Base-by-base conservation (phyloP, 2,797 vertebrate genomes). In the Heterohyrax brucei region DNA sequence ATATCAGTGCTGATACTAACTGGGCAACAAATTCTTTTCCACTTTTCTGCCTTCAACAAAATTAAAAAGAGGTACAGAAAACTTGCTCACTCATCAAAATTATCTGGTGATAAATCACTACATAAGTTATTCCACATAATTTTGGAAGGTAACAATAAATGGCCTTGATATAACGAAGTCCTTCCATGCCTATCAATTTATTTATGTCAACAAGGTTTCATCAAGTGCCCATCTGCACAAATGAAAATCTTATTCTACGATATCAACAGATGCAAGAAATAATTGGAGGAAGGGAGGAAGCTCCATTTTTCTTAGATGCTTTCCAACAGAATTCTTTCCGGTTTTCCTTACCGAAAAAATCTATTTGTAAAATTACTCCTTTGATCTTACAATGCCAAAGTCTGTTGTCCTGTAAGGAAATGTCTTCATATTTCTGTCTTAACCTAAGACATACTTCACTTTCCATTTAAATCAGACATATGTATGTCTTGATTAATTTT, bases 381-480 rank as follows among this genome's bases (percentile, higher is more conserved):
- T 98, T 99, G 99, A 99, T 99, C 98, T 97, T 81, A 91, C 97
- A 46, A 13, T 82, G 92, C 98, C 98, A 96, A 98, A 97, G 97
- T 85, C 97, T 97, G 97, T 96, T 98, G 98, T 98, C 97, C 95
- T 76, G 18, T 77, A 95, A 93, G 96, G 94, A 95, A 96, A 91
- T 12, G 93, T 75, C 87, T 96, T 91, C 95, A 73, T 70, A 88
- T 50, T 93, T 96, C 78, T 82, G 10, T 94, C 93, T 95, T 89
- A 90, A 94, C 94, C 81, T 64, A 48, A 93, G 95, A 94, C 94
- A 97, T 96, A 85, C 77, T 93, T 89, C 33, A 21, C 95, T 96
- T 97, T 96, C 94, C 92, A 92, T 96, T 94, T 46, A 59, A 93
- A 44, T 59, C 85, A 48, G 39, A 39, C 39, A 39, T 39, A 39